phyloP scores from a whole-genome alignment of 2,888 invertebrate genomes.

The Myopa testacea region DNA sequence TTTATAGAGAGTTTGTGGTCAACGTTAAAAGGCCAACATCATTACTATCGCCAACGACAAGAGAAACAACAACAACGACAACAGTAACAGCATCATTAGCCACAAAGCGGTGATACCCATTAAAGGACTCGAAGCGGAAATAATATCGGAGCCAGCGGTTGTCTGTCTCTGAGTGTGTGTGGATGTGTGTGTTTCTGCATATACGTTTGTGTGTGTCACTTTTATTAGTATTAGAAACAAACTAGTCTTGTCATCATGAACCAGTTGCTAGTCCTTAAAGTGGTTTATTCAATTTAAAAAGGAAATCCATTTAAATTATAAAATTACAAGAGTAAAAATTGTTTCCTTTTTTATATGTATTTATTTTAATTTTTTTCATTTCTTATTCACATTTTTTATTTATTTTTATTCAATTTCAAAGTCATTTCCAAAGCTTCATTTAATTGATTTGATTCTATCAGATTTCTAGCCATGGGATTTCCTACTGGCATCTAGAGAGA shows the following conservation, averaged over 20 bases:
- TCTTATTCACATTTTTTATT: too few relatives aligned
- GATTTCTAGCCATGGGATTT: too few relatives aligned
- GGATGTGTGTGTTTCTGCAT: constrained; percentile 31
- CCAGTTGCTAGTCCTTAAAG: too few relatives aligned
- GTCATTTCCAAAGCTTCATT: not conserved
- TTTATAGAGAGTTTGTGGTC: constrained; percentile 23
- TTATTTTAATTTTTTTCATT: too few relatives aligned
- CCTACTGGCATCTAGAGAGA: too few relatives aligned
- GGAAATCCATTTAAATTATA: too few relatives aligned
- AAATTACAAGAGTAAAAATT: too few relatives aligned
- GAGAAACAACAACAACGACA: constrained; percentile 4
- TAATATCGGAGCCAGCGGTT: not conserved
- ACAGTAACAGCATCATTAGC: not conserved
- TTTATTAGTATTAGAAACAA: too few relatives aligned
- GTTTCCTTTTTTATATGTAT: too few relatives aligned
- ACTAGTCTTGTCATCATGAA: too few relatives aligned
- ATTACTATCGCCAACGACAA: constrained; percentile 5
- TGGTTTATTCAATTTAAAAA: too few relatives aligned
- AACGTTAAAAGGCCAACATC: constrained; percentile 22
- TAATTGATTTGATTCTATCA: not conserved
- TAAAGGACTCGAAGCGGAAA: constrained; percentile 20
- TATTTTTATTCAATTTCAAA: too few relatives aligned
- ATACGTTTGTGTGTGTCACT: not conserved
- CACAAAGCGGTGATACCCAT: not conserved
- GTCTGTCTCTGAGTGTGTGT: not conserved